phyloP scores from a whole-genome alignment of 2,113 vertebrate genomes.

The Ia io region DNA sequence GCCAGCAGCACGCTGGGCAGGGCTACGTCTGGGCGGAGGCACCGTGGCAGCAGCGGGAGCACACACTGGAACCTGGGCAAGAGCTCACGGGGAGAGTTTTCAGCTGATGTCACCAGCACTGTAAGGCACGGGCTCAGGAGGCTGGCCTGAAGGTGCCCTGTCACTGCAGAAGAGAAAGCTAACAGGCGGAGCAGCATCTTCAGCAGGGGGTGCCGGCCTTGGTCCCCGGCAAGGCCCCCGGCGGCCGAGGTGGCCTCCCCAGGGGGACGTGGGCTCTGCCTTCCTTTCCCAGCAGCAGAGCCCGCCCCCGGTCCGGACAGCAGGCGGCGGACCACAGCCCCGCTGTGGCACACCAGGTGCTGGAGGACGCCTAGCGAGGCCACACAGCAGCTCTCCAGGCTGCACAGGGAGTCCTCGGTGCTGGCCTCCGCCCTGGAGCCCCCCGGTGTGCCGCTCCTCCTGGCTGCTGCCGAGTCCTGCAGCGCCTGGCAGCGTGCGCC shows the following conservation, averaged over 20 bases:
- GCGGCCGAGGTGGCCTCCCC: not conserved
- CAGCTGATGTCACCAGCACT: conserved; percentile 87
- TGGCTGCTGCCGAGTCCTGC: conserved; percentile 68
- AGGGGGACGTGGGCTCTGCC: not conserved
- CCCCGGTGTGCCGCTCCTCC: conserved; percentile 66
- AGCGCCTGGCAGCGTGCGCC: conserved; percentile 82
- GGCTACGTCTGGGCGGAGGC: conserved; percentile 79
- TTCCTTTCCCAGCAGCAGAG: conserved; percentile 15
- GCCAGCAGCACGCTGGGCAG: conserved; percentile 76
- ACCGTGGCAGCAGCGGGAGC: conserved; percentile 77
- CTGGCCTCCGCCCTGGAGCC: conserved; percentile 69
- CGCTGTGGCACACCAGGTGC: conserved; percentile 88
- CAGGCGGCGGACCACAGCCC: conserved; percentile 83
- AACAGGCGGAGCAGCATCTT: conserved; percentile 86
- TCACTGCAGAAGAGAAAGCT: conserved; percentile 72
- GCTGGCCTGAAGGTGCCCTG: conserved; percentile 76
- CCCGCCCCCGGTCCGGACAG: conserved; percentile 56
- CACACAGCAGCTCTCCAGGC: conserved; percentile 85
- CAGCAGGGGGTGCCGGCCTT: conserved; percentile 86
- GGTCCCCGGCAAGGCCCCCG: not conserved
- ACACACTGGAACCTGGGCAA: conserved; percentile 85
- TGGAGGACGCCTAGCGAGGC: conserved; percentile 87
- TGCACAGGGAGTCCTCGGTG: conserved; percentile 79
- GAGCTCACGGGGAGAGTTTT: conserved; percentile 85
- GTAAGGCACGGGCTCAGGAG: conserved; percentile 85